phyloP scores from a whole-genome alignment of 2,113 vertebrate genomes.

The Hypomesus transpacificus region DNA sequence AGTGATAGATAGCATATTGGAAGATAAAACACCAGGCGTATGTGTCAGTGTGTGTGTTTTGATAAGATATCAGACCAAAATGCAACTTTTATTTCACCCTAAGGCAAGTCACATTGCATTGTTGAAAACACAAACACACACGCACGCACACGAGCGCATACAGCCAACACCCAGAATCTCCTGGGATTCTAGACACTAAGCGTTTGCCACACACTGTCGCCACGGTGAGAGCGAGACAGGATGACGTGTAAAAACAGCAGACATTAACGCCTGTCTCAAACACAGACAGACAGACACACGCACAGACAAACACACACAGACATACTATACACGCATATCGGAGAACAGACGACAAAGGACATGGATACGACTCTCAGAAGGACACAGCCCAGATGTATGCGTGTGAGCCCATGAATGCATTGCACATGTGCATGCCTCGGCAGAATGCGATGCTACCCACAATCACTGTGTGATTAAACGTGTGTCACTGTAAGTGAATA shows the following conservation, averaged over 20 bases:
- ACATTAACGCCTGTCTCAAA: background rate
- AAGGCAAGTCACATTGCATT: background rate
- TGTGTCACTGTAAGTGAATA: no score
- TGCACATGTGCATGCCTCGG: no score
- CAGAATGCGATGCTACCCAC: no score
- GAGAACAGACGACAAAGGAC: no score
- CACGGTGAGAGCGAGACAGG: background rate
- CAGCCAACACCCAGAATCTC: background rate
- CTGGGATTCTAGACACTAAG: background rate
- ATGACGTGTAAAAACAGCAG: background rate
- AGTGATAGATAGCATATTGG: background rate
- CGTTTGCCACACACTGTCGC: background rate
- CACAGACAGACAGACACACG: background rate
- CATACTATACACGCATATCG: background rate
- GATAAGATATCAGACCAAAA: no score
- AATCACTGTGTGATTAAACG: no score
- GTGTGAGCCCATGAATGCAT: no score
- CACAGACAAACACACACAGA: background rate
- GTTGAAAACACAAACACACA: background rate
- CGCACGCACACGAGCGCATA: background rate
- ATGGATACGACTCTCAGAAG: no score
- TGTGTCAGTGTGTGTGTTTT: background rate
- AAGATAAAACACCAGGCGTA: constrained; percentile 16
- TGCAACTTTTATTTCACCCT: background rate
- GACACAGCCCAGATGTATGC: no score